phyloP scores from a whole-genome alignment of 2,888 invertebrate genomes.

The Brassicogethes aeneus region DNA sequence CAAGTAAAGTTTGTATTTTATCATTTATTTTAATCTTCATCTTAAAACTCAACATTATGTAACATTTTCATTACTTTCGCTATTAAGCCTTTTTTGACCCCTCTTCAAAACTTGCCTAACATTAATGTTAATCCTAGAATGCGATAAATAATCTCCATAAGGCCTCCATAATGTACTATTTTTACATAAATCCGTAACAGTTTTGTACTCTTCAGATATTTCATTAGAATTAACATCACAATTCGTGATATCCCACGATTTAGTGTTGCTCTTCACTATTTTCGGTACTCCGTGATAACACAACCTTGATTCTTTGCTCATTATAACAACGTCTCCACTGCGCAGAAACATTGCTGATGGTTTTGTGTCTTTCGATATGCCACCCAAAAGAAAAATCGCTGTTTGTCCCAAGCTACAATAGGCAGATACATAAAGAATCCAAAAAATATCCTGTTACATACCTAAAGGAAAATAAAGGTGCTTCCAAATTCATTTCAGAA shows the following conservation, averaged over 20 bases:
- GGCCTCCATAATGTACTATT: slow-evolving; percentile 45
- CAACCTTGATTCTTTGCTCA: slow-evolving; percentile 77
- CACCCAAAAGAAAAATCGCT: slow-evolving; percentile 90
- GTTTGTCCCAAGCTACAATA: slow-evolving; percentile 81
- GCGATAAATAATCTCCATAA: slow-evolving; percentile 52
- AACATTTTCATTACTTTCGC: too few species aligned
- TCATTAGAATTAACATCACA: slow-evolving; percentile 8
- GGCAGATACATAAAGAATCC: slow-evolving; percentile 1
- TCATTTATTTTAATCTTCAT: too few species aligned
- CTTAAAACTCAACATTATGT: too few species aligned
- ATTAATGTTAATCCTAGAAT: slow-evolving; percentile 87
- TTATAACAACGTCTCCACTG: slow-evolving; percentile 87
- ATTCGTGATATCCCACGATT: slow-evolving; percentile 42
- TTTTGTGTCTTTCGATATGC: slow-evolving; percentile 55
- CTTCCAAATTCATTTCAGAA: slow-evolving; percentile 76
- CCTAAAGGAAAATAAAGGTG: slow-evolving; percentile 89
- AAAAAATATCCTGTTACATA: slow-evolving; percentile 32
- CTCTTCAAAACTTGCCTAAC: slow-evolving; percentile 77
- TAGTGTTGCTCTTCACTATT: slow-evolving; percentile 50
- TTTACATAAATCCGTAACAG: slow-evolving; percentile 26
- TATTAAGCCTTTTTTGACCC: slow-evolving; percentile 43
- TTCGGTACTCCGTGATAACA: slow-evolving; percentile 93
- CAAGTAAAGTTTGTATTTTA: too few species aligned
- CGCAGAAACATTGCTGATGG: slow-evolving; percentile 65
- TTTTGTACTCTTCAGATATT: slow-evolving; percentile 17